Conservation (phyloP, 2,888 invertebrate species). For the Hydropsyche betteni region DNA sequence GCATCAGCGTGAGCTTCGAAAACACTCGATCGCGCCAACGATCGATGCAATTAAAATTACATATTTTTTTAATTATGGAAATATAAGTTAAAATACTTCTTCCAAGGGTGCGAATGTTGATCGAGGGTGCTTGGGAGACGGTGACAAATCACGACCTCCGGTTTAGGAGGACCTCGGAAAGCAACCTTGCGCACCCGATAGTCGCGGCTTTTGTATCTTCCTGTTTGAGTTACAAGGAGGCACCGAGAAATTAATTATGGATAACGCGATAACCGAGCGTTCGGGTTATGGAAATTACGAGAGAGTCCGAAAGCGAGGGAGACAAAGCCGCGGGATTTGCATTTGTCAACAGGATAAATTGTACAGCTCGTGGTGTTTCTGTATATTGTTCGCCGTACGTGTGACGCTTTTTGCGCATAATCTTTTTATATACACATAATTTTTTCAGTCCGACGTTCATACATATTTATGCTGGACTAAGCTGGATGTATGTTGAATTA, state of each 20-base stretch:
- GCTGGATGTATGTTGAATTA: background rate
- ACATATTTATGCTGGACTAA: slow-evolving; percentile 27
- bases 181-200: slow-evolving; percentile 35
- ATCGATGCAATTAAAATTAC: slow-evolving; percentile 14
- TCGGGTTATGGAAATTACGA: slow-evolving; percentile 44
- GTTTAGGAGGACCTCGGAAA: slow-evolving; percentile 7
- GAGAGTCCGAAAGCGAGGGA: slow-evolving; percentile 29
- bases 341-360: slow-evolving; percentile 34
- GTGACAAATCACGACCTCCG: slow-evolving; percentile 43
- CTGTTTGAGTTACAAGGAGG: slow-evolving; percentile 45
- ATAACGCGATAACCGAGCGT: slow-evolving; percentile 44
- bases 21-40: slow-evolving; percentile 6
- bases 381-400: background rate
- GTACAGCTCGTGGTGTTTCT: slow-evolving; percentile 5
- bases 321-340: slow-evolving; percentile 28
- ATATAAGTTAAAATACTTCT: background rate
- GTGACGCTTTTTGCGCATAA: background rate
- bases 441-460: slow-evolving; percentile 11
- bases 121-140: slow-evolving; percentile 41
- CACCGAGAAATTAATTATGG: slow-evolving; percentile 49
- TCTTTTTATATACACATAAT: background rate
- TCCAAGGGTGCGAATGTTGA: slow-evolving; percentile 41
- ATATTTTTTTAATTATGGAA: background rate
- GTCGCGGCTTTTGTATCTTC: slow-evolving; percentile 32
- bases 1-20: background rate